phyloP scores from a whole-genome alignment of 2,888 invertebrate genomes.

The Xanthorhoe spadicearia region DNA sequence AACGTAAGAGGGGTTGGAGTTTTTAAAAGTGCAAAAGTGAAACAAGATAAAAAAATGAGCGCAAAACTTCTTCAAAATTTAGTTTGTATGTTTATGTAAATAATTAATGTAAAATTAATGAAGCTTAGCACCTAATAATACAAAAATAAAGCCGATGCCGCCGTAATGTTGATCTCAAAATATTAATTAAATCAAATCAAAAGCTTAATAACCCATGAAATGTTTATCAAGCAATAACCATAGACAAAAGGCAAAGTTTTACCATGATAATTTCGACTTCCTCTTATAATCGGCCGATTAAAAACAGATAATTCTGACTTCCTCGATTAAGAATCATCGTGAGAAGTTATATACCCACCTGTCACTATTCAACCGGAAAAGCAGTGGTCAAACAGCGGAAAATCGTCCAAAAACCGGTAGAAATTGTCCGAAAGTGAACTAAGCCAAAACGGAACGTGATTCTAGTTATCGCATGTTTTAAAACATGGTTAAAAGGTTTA shows the following conservation, averaged over 20 bases:
- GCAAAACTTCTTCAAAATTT: neutral
- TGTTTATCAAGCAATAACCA: slow-evolving; percentile 33
- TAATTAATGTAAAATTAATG: too few relatives aligned
- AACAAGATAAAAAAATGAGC: neutral
- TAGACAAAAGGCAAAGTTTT: slow-evolving; percentile 47
- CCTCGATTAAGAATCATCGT: slow-evolving; percentile 75
- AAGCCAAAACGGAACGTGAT: slow-evolving; percentile 10
- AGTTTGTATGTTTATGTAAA: too few relatives aligned
- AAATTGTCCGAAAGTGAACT: slow-evolving; percentile 60
- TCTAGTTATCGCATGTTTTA: neutral
- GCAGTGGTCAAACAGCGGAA: slow-evolving; percentile 79
- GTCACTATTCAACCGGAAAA: slow-evolving; percentile 78
- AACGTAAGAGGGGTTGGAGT: neutral
- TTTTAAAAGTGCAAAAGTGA: neutral
- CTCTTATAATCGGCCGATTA: slow-evolving; percentile 57
- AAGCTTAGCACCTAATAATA: too few relatives aligned
- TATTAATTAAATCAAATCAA: neutral
- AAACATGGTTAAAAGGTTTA: neutral
- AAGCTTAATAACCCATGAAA: slow-evolving; percentile 17
- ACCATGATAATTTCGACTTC: slow-evolving; percentile 54
- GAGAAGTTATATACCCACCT: slow-evolving; percentile 75
- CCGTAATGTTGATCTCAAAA: too few relatives aligned
- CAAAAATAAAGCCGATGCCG: too few relatives aligned
- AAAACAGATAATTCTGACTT: slow-evolving; percentile 62
- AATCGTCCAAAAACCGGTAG: slow-evolving; percentile 78